Conservation (phyloP, 2,113 vertebrate genomes). For the Rhinichthys klamathensis region DNA sequence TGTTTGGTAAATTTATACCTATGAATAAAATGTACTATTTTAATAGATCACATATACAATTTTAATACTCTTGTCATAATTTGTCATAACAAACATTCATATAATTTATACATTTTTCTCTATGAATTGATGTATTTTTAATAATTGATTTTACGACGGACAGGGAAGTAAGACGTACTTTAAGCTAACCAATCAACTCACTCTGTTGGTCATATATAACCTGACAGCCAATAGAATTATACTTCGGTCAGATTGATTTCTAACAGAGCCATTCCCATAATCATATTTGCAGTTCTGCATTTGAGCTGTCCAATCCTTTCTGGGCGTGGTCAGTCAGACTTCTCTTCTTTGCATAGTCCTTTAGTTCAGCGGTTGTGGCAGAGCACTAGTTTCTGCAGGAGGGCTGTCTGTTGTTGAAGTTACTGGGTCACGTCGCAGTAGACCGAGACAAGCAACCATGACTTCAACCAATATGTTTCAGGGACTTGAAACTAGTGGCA, state of each 20-base stretch:
- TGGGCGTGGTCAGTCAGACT: constrained; percentile 16
- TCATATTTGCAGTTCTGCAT: not conserved
- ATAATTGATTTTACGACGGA: too few species aligned
- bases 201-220: not conserved
- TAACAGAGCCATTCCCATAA: not conserved
- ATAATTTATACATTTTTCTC: too few species aligned
- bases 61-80: not conserved
- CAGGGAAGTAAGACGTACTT: too few species aligned
- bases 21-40: not conserved
- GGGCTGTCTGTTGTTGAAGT: constrained; percentile 1
- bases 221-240: not conserved
- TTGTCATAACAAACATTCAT: not conserved
- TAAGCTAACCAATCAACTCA: not conserved
- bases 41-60: not conserved
- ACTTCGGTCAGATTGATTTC: not conserved
- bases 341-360: not conserved
- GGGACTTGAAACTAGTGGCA: constrained; percentile 71
- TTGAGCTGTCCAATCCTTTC: not conserved
- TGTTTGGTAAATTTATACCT: not conserved
- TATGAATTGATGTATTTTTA: too few species aligned
- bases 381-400: not conserved
- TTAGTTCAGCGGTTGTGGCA: not conserved
- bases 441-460: constrained; percentile 61
- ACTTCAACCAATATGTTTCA: constrained; percentile 84
- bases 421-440: not conserved